Conservation (phyloP, 2,797 vertebrate species). For the Erithacus rubecula region DNA sequence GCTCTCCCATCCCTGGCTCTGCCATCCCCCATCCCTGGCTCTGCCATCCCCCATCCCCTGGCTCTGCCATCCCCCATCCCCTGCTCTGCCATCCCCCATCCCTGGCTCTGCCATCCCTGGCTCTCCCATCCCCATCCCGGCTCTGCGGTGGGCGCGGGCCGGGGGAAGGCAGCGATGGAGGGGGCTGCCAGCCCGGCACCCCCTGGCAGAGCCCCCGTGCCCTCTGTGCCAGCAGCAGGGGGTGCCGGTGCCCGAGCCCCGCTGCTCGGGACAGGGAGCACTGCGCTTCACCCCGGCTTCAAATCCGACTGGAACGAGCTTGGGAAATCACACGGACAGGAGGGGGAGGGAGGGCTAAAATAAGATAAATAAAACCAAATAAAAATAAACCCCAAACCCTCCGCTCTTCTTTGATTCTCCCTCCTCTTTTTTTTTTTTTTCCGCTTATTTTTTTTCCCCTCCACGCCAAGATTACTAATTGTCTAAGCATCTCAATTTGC, state of each 20-base stretch:
- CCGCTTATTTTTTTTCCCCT: not conserved
- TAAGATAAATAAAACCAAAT: constrained; percentile 20
- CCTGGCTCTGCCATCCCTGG: no score
- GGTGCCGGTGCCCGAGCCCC: accelerated
- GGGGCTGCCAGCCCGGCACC: no score
- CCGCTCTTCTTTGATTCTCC: constrained; percentile 32
- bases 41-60: no score
- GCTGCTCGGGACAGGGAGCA: not conserved
- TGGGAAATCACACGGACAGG: not conserved
- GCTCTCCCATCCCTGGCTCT: no score
- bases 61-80: no score
- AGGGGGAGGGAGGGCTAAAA: not conserved
- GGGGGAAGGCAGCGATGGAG: no score
- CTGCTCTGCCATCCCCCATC: no score
- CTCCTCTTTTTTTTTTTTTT: not conserved
- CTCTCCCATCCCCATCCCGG: no score
- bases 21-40: no score
- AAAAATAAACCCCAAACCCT: constrained; percentile 13
- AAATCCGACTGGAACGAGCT: not conserved
- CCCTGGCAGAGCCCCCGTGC: not conserved
- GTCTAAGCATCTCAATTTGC: constrained; percentile 71
- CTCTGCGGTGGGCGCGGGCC: no score
- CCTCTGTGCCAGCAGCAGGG: not conserved
- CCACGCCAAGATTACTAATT: constrained; percentile 65
- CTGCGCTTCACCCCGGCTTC: not conserved